Evolutionary conservation across 2,113 vertebrate species (phyloP).

Genomic region (Ameiurus melas): DNA sequence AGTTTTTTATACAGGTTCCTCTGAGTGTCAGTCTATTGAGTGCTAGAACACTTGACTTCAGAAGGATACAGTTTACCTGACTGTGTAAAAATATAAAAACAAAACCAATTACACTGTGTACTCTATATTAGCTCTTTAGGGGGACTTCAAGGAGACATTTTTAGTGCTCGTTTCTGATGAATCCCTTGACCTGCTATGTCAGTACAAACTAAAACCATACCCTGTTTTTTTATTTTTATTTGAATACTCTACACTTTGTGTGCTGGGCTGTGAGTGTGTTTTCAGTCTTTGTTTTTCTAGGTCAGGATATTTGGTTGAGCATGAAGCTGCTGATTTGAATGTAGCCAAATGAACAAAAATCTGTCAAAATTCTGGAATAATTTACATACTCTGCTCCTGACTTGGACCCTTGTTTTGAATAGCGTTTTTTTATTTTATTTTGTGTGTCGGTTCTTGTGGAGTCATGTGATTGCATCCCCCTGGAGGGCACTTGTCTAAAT

Average conservation of each 20-base stretch:
- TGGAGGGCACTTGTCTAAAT: slow-evolving; percentile 29
- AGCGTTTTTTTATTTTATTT: slow-evolving; percentile 27
- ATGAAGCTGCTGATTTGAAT: slow-evolving; percentile 52
- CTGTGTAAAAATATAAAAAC: not conserved
- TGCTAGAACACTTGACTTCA: slow-evolving; percentile 9
- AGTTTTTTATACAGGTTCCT: not conserved
- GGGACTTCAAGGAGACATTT: not conserved
- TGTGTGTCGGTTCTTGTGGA: slow-evolving; percentile 18
- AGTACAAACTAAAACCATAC: slow-evolving; percentile 7
- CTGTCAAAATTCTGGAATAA: slow-evolving; percentile 40
- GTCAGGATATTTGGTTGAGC: slow-evolving; percentile 31
- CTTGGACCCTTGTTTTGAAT: slow-evolving; percentile 44
- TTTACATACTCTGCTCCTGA: slow-evolving; percentile 33
- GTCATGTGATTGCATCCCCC: slow-evolving; percentile 29
- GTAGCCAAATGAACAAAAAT: slow-evolving; percentile 52
- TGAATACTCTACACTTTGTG: slow-evolving; percentile 40
- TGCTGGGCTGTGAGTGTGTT: slow-evolving; percentile 19
- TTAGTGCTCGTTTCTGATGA: not conserved
- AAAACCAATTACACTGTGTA: slow-evolving; percentile 15
- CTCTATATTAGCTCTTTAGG: not conserved
- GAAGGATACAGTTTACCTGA: slow-evolving; percentile 26
- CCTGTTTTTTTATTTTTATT: slow-evolving; percentile 17
- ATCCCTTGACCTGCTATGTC: slow-evolving; percentile 7
- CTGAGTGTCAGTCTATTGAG: not conserved
- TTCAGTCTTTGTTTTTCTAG: slow-evolving; percentile 37